Conservation (phyloP, 1,140 invertebrate species). For the Linepithema humile region DNA sequence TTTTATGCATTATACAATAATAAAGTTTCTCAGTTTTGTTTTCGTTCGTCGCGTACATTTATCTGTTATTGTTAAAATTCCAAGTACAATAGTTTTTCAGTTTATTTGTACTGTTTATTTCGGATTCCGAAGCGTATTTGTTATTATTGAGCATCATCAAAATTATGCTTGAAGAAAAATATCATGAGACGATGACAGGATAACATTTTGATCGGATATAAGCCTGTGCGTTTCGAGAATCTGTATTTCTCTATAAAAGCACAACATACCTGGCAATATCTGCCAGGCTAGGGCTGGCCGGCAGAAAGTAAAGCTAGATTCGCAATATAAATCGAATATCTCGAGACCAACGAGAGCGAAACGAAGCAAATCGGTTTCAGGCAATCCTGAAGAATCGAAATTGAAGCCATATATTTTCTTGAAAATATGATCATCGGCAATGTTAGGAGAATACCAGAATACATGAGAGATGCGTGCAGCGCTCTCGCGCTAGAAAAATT, state of each 20-base stretch:
- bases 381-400: conserved; percentile 54
- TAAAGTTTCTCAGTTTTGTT: not conserved
- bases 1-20: not conserved
- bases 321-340: conserved; percentile 57
- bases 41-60: not conserved
- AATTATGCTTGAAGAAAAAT: not conserved
- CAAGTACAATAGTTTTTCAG: not conserved
- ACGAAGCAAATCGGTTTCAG: conserved; percentile 46
- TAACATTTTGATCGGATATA: conserved; percentile 5
- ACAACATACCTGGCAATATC: conserved; percentile 23
- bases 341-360: conserved; percentile 29
- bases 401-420: conserved; percentile 52
- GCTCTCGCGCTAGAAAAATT: conserved; percentile 4
- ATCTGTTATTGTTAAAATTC: not conserved
- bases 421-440: conserved; percentile 51
- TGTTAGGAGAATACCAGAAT: conserved; percentile 14
- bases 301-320: conserved; percentile 47
- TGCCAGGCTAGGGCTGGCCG: not conserved
- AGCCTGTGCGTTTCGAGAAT: conserved; percentile 1
- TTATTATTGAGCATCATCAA: not conserved
- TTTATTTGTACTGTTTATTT: not conserved
- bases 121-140: not conserved
- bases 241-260: conserved; percentile 22
- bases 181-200: not conserved
- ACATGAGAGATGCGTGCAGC: conserved; percentile 2